Evolutionary conservation across 2,888 invertebrate genomes (phyloP), one percentile per base, ranked within the genome.

Genomic region (Megaustenia siamemsis): DNA sequence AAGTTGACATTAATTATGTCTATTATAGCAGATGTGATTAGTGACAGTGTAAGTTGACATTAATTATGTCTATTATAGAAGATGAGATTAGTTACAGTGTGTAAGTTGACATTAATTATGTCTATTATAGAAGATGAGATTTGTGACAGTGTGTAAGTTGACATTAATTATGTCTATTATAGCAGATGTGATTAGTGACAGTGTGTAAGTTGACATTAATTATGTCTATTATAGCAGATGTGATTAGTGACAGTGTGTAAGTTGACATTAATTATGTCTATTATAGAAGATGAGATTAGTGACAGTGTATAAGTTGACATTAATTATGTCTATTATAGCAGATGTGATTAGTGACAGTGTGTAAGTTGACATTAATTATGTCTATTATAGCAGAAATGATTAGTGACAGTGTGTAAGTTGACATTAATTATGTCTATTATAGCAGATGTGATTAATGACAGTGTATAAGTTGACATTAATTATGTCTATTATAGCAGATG

Each of bases 121-220:
- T 45, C 45, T 45, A 45, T n/a, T n/a, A n/a, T n/a, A n/a, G n/a
- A n/a, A 4, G 88, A 88, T 60, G 87, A 84, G 43, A 83, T 90
- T 24, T 88, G 90, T 18, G 87, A 89, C 21, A 88, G 89, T 63
- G 38, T 90, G 91, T 90, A 83, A 89, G 90, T 73, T 45, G 49
- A 73, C 49, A 18, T 73, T 32, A 35, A 1, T 45, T n/a, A 6
- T 45, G 45, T 45, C 45, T 45, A 45, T n/a, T n/a, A n/a, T n/a
- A n/a, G n/a, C 94, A 4, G 88, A 88, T 60, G 87, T 85, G 43
- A 83, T 90, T 24, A 89, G 90, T 18, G 87, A 89, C 21, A 88
- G 89, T 63, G 38, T 90, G 91, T 90, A 83, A 89, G 90, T 73
- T 45, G 49, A 73, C 49, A 18, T 73, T 32, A 35, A 1, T 45